Conservation (phyloP, 2,888 invertebrate genomes). For the Mechanitis messenoides region DNA sequence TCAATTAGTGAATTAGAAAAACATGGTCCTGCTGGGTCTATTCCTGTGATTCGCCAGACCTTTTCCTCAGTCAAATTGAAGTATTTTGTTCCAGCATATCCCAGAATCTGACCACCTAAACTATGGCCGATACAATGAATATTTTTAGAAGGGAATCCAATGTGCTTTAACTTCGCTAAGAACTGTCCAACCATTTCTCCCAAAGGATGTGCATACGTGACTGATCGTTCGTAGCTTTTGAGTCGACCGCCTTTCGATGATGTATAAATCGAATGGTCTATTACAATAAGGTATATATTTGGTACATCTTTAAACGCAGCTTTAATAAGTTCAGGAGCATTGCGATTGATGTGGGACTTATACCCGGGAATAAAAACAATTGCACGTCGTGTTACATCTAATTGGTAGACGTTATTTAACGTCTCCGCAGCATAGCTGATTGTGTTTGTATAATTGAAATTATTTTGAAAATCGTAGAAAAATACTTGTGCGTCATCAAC, state of each 20-base stretch:
- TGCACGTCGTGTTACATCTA: conserved; percentile 54
- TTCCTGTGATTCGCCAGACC: conserved; percentile 56
- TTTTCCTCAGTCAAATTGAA: conserved; percentile 52
- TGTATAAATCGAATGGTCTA: conserved; percentile 65
- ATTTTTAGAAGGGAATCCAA: conserved; percentile 53
- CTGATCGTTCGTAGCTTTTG: conserved; percentile 62
- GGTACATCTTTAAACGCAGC: conserved; percentile 56
- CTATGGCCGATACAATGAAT: conserved; percentile 66
- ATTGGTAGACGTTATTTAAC: conserved; percentile 48
- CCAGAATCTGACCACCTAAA: conserved; percentile 62
- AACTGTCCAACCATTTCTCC: conserved; percentile 54
- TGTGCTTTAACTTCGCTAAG: conserved; percentile 44
- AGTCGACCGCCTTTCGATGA: conserved; percentile 50
- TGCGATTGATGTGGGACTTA: conserved; percentile 59
- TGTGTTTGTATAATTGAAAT: conserved; percentile 51
- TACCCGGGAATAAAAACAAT: conserved; percentile 67
- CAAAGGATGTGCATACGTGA: conserved; percentile 52
- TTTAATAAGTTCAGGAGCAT: conserved; percentile 55
- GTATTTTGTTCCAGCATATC: conserved; percentile 49
- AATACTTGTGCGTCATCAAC: conserved; percentile 54
- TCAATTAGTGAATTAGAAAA: conserved; percentile 59
- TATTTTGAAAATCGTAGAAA: conserved; percentile 66
- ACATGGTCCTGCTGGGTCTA: conserved; percentile 70
- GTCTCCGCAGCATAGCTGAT: conserved; percentile 50
- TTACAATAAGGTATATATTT: conserved; percentile 57